Percentiles rank a stretch among this genome's conserved stretches.
Conservation (phyloP, 2,797 vertebrate genomes). For the Argyrosomus regius region DNA sequence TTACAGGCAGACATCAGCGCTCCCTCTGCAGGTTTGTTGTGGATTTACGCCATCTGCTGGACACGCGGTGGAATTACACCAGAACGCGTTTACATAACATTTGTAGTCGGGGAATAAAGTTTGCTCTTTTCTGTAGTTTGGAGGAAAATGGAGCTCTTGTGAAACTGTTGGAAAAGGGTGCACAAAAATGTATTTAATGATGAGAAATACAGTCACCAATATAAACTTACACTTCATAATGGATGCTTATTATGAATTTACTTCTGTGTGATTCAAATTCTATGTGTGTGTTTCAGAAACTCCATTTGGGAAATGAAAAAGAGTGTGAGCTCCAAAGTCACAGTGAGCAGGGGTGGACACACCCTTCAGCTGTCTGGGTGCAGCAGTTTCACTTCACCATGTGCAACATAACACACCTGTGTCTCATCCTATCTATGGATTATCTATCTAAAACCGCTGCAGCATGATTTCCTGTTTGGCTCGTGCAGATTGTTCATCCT, state of each 20-base stretch:
- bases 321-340: not conserved
- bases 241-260: too few species aligned
- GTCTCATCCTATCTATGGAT: too few species aligned
- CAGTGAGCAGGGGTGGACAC: slow-evolving; percentile 28
- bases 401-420: not conserved
- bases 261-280: not conserved
- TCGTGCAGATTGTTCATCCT: too few species aligned
- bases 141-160: slow-evolving; percentile 1
- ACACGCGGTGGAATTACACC: slow-evolving; percentile 4
- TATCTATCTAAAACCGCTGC: too few species aligned
- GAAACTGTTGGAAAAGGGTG: too few species aligned
- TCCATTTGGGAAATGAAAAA: not conserved
- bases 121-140: not conserved
- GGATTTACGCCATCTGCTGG: slow-evolving; percentile 53
- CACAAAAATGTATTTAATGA: not conserved
- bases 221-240: too few species aligned
- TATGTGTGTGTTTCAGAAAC: not conserved
- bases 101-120: not conserved
- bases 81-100: not conserved
- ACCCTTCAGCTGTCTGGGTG: slow-evolving; percentile 22
- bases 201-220: not conserved
- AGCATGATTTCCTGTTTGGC: too few species aligned
- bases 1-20: accelerated
- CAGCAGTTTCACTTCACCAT: slow-evolving; percentile 57
- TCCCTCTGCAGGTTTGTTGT: not conserved